phyloP scores from a whole-genome alignment of 2,113 vertebrate genomes.

The Noctilio leporinus region DNA sequence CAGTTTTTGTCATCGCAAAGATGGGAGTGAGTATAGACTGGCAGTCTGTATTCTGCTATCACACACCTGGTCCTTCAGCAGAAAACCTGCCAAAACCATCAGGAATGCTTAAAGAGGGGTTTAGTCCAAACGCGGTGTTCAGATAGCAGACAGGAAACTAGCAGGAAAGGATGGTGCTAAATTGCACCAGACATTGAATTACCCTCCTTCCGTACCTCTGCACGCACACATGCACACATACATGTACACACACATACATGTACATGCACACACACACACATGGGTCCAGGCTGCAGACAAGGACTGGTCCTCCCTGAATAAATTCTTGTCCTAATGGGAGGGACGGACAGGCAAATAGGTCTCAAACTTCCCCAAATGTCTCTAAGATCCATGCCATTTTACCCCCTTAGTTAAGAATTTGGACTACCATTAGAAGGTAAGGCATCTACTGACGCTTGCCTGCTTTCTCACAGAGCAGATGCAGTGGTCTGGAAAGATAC shows the following conservation, averaged over 20 bases:
- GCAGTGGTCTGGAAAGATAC: fast-evolving
- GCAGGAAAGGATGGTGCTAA: conserved; percentile 59
- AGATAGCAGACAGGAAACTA: conserved; percentile 51
- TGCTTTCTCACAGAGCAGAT: not conserved
- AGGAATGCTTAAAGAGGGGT: conserved; percentile 69
- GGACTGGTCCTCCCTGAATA: fast-evolving
- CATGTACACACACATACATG: not conserved
- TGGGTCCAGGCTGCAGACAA: fast-evolving
- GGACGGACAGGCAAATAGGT: not conserved
- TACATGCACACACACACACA: fast-evolving
- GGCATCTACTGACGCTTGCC: no score
- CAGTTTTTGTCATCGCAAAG: not conserved
- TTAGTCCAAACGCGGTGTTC: conserved; percentile 70
- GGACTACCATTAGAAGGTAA: fast-evolving
- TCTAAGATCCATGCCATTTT: not conserved
- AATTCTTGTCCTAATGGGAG: not conserved
- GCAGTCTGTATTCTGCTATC: conserved; percentile 59
- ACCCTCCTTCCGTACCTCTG: not conserved
- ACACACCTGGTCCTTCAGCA: conserved; percentile 76
- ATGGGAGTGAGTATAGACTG: not conserved
- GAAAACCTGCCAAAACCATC: conserved; percentile 73
- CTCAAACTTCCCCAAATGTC: fast-evolving
- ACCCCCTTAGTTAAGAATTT: not conserved
- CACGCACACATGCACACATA: no score
- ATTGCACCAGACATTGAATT: conserved; percentile 69